phyloP scores from a whole-genome alignment of 2,113 vertebrate genomes.

The human (Homo sapiens) region DNA sequence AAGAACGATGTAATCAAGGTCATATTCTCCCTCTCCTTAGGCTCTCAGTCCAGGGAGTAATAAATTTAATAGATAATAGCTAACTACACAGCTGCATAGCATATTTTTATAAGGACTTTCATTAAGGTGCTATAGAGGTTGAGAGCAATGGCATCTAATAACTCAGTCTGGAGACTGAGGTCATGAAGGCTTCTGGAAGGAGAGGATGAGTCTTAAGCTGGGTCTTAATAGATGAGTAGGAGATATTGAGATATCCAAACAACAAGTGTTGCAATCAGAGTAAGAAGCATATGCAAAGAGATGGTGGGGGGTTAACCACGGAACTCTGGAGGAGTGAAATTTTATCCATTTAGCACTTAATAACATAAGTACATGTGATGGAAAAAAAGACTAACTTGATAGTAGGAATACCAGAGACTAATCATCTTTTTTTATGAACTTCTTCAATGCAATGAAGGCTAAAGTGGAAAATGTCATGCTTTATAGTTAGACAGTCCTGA shows the following conservation, averaged over 20 bases:
- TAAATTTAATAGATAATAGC: neutral
- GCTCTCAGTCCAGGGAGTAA: neutral
- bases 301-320: neutral
- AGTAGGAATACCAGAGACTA: neutral
- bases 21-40: neutral
- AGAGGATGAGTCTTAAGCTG: neutral
- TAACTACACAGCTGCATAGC: neutral
- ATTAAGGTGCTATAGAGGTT: neutral
- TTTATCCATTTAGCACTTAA: neutral
- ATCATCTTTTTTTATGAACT: slow-evolving; percentile 25
- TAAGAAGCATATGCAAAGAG: neutral
- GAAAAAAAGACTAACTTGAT: neutral
- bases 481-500: slow-evolving; percentile 51
- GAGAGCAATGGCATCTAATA: neutral
- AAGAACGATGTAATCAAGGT: neutral
- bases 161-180: neutral
- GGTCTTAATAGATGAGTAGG: neutral
- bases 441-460: slow-evolving; percentile 7
- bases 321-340: neutral
- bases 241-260: neutral
- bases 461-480: slow-evolving; percentile 55
- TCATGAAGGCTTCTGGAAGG: neutral
- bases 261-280: neutral
- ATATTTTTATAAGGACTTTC: neutral
- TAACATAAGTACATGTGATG: neutral